Percentiles rank a stretch among this genome's conserved stretches.
phyloP scores from a whole-genome alignment of 1,140 invertebrate species.

The Scylla paramamosain region DNA sequence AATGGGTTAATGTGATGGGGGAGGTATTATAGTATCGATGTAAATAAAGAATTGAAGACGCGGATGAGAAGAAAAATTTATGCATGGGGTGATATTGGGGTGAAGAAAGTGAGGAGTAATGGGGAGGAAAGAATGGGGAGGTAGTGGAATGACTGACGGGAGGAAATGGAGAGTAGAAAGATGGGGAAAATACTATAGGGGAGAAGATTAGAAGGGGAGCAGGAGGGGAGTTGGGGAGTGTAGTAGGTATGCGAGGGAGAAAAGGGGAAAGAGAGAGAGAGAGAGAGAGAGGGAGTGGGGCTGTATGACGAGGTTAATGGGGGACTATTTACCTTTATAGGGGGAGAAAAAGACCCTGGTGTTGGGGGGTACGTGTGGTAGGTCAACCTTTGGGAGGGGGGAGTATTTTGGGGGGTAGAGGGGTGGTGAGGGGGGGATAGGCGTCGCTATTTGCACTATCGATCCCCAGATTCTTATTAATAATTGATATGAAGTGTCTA shows the following conservation, averaged over 20 bases:
- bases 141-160: background rate
- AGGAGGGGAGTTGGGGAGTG: background rate
- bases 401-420: no score
- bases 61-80: no score
- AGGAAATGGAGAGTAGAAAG: background rate
- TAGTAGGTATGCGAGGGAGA: no score
- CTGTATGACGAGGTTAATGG: no score
- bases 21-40: background rate
- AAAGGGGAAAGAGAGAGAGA: no score
- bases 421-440: no score
- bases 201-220: background rate
- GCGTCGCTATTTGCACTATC: background rate
- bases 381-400: no score
- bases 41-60: background rate
- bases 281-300: no score
- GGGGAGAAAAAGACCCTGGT: no score
- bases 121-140: background rate
- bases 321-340: no score
- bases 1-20: background rate
- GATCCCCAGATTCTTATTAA: background rate
- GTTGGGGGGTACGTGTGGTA: no score
- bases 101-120: background rate
- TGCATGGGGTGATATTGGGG: background rate
- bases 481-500: background rate
- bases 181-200: background rate